Percentiles rank a stretch among this genome's conserved stretches.
Evolutionary conservation across 2,888 invertebrate genomes (phyloP).

Genomic region (Trissoscelio sp.): DNA sequence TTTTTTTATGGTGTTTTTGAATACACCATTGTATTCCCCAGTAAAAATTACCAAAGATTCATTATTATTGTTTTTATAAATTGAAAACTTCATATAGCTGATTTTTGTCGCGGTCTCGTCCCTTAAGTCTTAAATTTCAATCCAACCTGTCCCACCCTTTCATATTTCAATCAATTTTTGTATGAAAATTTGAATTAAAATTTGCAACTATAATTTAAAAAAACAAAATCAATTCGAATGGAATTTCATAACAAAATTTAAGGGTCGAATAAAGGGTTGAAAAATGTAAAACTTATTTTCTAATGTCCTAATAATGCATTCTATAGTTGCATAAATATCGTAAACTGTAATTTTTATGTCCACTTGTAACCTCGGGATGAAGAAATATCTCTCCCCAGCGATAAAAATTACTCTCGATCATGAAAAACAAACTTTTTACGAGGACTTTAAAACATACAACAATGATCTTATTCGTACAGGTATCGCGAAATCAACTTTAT

Average conservation of each 20-base stretch:
- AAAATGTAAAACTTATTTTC: constrained; percentile 10
- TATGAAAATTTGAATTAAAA: too few species aligned
- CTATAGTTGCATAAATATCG: constrained; percentile 40
- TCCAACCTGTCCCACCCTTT: too few species aligned
- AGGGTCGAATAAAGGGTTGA: constrained; percentile 4
- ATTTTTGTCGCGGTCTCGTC: too few species aligned
- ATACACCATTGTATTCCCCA: too few species aligned
- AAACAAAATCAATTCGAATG: too few species aligned
- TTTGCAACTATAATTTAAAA: too few species aligned
- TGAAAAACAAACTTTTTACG: constrained; percentile 62
- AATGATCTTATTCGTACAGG: constrained; percentile 37
- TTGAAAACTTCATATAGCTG: too few species aligned
- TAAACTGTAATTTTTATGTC: constrained; percentile 44
- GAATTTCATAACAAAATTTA: constrained; percentile 19
- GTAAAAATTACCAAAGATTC: too few species aligned
- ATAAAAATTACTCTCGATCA: constrained; percentile 60
- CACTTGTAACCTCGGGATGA: constrained; percentile 46
- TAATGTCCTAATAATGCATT: constrained; percentile 35
- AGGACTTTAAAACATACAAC: constrained; percentile 38
- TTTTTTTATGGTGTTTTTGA: too few species aligned
- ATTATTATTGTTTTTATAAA: too few species aligned
- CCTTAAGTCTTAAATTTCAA: too few species aligned
- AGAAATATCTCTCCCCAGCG: constrained; percentile 28
- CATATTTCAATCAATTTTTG: too few species aligned
- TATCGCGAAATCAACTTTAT: constrained; percentile 54